Percentiles rank a stretch among this genome's conserved stretches.
Evolutionary conservation across 2,888 invertebrate genomes (phyloP).

Genomic region (Gandaritis pyraliata): DNA sequence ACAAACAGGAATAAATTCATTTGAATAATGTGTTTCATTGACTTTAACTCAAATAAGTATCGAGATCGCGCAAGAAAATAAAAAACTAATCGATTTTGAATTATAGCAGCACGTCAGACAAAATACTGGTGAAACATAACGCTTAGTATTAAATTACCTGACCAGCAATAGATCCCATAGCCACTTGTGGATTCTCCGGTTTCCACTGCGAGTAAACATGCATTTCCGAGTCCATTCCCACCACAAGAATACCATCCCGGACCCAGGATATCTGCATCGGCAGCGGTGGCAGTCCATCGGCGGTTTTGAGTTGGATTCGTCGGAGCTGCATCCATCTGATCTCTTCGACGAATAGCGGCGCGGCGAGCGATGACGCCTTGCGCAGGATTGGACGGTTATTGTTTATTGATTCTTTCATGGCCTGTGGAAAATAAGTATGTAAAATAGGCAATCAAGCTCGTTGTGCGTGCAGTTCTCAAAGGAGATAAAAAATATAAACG

Average conservation of each 20-base stretch:
- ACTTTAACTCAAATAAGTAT: too few species aligned
- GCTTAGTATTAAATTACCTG: conserved; percentile 53
- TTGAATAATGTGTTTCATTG: too few species aligned
- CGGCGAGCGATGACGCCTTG: conserved; percentile 95
- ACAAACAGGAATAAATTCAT: too few species aligned
- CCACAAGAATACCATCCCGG: conserved; percentile 97
- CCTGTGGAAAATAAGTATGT: conserved; percentile 57
- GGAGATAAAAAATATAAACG: too few species aligned
- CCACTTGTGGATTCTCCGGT: conserved; percentile 82
- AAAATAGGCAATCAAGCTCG: background rate
- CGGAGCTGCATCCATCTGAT: conserved; percentile 98
- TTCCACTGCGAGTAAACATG: conserved; percentile 99
- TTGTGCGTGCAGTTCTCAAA: background rate
- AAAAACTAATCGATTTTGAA: too few species aligned
- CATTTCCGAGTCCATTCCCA: conserved; percentile 99
- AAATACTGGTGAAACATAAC: background rate
- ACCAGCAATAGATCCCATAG: conserved; percentile 55
- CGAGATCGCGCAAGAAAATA: too few species aligned
- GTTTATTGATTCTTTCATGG: conserved; percentile 94
- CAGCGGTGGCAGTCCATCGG: conserved; percentile 97
- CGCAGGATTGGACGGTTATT: conserved; percentile 93
- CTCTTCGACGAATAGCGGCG: conserved; percentile 95
- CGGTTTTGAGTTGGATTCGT: conserved; percentile 95
- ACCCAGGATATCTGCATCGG: conserved; percentile 99
- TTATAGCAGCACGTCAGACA: too few species aligned